These are phyloP conservation scores for Lepilemur septentrionalis DNA, from an alignment of 2,797 vertebrate genomes.

Conservation along the genomic window DNA sequence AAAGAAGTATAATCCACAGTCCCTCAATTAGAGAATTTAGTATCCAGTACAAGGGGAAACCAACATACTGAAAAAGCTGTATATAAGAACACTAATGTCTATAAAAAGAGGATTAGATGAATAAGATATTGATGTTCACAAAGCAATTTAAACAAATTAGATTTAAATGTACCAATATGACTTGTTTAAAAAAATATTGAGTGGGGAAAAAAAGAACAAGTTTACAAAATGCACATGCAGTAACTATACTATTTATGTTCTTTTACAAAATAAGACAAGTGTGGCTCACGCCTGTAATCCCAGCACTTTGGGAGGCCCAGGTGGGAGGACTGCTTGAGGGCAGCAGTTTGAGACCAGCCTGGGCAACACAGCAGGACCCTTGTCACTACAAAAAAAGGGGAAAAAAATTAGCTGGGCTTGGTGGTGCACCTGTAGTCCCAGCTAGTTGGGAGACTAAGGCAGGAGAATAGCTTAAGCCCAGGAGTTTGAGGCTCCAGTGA, in stretches of 20 bases:
- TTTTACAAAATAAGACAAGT: not conserved
- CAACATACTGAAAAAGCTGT: not conserved
- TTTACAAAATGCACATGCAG: not conserved
- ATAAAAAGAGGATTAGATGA: slow-evolving; percentile 5
- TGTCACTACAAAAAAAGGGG: too few species aligned
- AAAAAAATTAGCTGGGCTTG: too few species aligned
- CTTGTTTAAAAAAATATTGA: not conserved
- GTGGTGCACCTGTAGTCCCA: too few species aligned
- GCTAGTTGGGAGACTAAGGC: too few species aligned
- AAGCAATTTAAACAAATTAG: slow-evolving; percentile 1
- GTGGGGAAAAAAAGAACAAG: not conserved
- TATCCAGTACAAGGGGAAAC: not conserved
- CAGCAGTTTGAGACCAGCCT: too few species aligned
- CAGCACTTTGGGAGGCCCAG: not conserved
- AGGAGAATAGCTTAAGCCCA: too few species aligned
- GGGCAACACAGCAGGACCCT: too few species aligned
- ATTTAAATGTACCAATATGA: not conserved
- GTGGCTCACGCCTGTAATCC: too few species aligned
- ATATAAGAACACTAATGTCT: not conserved
- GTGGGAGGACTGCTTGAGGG: too few species aligned
- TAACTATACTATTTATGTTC: not conserved
- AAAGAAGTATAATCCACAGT: not conserved
- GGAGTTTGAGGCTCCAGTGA: too few species aligned
- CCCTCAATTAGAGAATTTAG: not conserved
- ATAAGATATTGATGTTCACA: not conserved